Conservation (phyloP, 2,113 vertebrate genomes). For the Oreochromis spilurus region DNA sequence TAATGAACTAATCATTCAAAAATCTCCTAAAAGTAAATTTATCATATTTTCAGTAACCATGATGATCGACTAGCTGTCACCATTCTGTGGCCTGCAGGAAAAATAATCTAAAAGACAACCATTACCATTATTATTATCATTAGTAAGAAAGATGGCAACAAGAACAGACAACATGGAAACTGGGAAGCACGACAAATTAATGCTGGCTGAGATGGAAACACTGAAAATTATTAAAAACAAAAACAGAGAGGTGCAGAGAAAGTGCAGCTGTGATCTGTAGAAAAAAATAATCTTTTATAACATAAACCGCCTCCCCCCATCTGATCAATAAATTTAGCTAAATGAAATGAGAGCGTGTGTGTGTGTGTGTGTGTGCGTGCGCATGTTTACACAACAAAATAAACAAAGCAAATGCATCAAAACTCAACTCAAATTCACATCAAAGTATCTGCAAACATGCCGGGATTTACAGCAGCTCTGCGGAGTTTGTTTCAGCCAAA, state of each 20-base stretch:
- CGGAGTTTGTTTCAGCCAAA: background rate
- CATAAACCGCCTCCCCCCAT: background rate
- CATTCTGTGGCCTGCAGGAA: background rate
- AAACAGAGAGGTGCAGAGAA: background rate
- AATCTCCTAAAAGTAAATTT: background rate
- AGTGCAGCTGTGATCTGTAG: background rate
- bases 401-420: background rate
- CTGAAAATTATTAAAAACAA: background rate
- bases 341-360: background rate
- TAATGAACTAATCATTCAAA: accelerated
- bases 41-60: background rate
- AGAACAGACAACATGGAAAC: background rate
- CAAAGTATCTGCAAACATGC: background rate
- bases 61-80: background rate
- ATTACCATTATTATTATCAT: background rate
- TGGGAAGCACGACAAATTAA: background rate
- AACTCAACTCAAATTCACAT: background rate
- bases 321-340: background rate
- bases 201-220: background rate
- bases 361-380: accelerated
- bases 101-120: background rate
- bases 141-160: background rate
- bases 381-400: background rate
- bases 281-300: background rate
- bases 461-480: background rate